Conservation (phyloP, 1,140 invertebrate genomes). For the Aphelinus certus region DNA sequence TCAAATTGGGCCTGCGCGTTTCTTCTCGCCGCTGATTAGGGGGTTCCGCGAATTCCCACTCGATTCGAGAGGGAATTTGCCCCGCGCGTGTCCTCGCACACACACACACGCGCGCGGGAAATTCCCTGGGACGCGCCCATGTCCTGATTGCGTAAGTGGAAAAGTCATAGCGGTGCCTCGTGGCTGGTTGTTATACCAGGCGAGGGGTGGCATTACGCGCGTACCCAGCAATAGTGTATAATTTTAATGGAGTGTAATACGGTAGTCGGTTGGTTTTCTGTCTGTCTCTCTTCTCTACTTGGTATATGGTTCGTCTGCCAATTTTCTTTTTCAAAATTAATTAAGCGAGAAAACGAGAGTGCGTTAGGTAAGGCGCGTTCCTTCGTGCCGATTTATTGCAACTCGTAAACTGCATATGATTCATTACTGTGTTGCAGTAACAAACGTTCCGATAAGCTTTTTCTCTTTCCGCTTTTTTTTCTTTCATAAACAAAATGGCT, state of each 20-base stretch:
- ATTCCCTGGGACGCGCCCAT: no score
- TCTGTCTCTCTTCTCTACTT: no score
- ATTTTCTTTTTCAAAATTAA: constrained; percentile 2
- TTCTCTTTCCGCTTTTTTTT: background rate
- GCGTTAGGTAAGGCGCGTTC: background rate
- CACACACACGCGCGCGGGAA: no score
- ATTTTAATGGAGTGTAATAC: no score
- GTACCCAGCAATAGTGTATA: no score
- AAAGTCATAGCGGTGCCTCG: background rate
- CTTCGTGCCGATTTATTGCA: background rate
- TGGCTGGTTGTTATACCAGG: background rate
- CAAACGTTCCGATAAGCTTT: background rate
- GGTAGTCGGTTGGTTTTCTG: no score
- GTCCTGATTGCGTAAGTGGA: constrained; percentile 5
- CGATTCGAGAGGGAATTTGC: background rate
- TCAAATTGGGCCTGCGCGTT: no score
- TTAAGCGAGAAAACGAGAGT: background rate
- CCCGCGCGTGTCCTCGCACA: background rate
- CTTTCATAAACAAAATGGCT: background rate
- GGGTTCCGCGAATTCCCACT: no score
- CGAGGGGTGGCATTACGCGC: no score
- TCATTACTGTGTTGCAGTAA: no score
- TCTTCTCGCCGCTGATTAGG: no score
- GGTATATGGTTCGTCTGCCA: no score
- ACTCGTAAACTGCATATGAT: background rate